Conservation (phyloP, 1,140 invertebrate genomes). For the Drosophila equinoxialis region DNA sequence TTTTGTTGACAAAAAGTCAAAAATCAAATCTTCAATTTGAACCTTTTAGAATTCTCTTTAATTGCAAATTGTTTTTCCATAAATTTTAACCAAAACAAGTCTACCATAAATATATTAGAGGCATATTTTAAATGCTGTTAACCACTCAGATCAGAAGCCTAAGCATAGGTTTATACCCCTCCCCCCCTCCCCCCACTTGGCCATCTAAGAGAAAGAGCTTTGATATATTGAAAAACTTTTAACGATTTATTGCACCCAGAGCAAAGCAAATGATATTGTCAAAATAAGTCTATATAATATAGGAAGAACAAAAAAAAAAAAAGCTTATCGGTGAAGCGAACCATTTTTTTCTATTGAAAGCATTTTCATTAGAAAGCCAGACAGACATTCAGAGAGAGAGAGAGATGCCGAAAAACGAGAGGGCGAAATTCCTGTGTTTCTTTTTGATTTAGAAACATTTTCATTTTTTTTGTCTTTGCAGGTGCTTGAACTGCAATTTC, state of each 20-base stretch:
- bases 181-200: too few relatives aligned
- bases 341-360: slow-evolving; percentile 40
- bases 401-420: neutral
- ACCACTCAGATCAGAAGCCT: too few relatives aligned
- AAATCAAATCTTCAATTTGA: too few relatives aligned
- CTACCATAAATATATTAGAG: too few relatives aligned
- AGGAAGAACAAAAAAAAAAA: slow-evolving; percentile 6
- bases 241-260: slow-evolving; percentile 38
- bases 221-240: slow-evolving; percentile 39
- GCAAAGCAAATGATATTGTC: neutral
- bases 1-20: slow-evolving; percentile 5
- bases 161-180: neutral
- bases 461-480: neutral
- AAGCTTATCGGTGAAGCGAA: slow-evolving; percentile 72
- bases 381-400: neutral
- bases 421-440: slow-evolving; percentile 2
- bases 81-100: too few relatives aligned
- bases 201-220: neutral
- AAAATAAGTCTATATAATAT: slow-evolving; percentile 2
- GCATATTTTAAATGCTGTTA: too few relatives aligned
- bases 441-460: neutral
- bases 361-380: slow-evolving; percentile 28
- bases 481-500: slow-evolving; percentile 13
- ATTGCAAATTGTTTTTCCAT: too few relatives aligned
- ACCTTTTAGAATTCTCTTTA: too few relatives aligned